Base-by-base conservation (phyloP, 2,888 invertebrate genomes). In the Hydrotaea diabolus region DNA sequence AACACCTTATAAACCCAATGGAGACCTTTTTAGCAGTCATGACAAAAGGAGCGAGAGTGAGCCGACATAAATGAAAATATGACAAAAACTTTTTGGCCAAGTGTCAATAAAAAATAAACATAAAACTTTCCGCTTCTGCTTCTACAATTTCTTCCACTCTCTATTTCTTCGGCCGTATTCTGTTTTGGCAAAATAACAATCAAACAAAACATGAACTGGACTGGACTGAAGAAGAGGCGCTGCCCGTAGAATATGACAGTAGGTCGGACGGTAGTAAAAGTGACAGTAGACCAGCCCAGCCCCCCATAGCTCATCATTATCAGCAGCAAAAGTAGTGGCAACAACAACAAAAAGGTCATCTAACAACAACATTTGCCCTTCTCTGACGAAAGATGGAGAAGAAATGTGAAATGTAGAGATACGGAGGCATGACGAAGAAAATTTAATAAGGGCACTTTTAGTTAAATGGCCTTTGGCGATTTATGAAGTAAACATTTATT, bases 401-500 rank as follows among this genome's bases (percentile, higher is more conserved):
- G 11, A 53, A 49, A 71, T 2, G n/a, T 15, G 26, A 43, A 31
- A 4, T n/a, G 15, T n/a, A n/a, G n/a, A 13, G 49, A 15, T 49
- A 2, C n/a, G 26, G 13, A 59, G 23, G 17, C 46, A 11, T 15
- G 39, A 43, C 23, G 23, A 23, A 43, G 43, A 46, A n/a, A 78
- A 83, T 72, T 73, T 79, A 73, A 82, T 72, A 82, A 76, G 72
- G 64, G 31, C 39, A 53, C 59, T 73, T 74, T 77, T 39, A 49
- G 21, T 46, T 64, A 74, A 77, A 80, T 74, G 53, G 19, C 76
- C 73, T 83, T 74, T 77, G 49, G 80, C 80, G 77, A 74, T 83
- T 77, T 74, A 62, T 77, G 31, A 59, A 77, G 17, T 21, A 59
- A 80, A 69, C 31, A 55, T 69, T 72, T 83, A 72, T 62, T 71